These are phyloP conservation scores for Coracopsis vasa DNA, from an alignment of 2,113 vertebrate species.

Conservation along the genomic window DNA sequence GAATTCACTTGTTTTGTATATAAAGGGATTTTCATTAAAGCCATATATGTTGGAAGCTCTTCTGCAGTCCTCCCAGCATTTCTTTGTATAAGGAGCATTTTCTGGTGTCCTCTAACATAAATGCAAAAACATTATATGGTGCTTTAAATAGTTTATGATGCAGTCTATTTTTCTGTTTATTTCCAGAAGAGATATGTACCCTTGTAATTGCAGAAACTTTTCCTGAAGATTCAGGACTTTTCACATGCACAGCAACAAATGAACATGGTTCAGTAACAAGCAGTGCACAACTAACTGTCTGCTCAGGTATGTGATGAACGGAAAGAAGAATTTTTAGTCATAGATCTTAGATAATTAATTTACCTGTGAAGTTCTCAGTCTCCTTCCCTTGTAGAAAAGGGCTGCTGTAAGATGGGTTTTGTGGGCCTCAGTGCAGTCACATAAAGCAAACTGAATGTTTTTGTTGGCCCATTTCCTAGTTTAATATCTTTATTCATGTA, in stretches of 20 bases:
- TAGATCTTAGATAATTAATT: not conserved
- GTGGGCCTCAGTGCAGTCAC: not conserved
- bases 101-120: not conserved
- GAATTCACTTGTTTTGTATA: not conserved
- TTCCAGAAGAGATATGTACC: conserved; percentile 96
- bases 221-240: conserved; percentile 92
- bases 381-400: not conserved
- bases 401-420: not conserved
- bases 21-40: not conserved
- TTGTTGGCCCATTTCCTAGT: not conserved
- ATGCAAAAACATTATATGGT: not conserved
- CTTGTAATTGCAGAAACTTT: conserved; percentile 96
- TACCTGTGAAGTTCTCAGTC: not conserved
- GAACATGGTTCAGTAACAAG: conserved; percentile 84
- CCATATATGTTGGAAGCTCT: not conserved
- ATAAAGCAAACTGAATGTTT: not conserved
- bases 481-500: not conserved
- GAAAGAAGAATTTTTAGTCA: not conserved
- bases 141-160: not conserved
- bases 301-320: conserved; percentile 77
- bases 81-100: not conserved
- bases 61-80: not conserved
- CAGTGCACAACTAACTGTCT: conserved; percentile 83
- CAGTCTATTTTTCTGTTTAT: not conserved
- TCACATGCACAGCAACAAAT: conserved; percentile 89